phyloP scores from a whole-genome alignment of 2,113 vertebrate species.

The Myiopsitta monachus region DNA sequence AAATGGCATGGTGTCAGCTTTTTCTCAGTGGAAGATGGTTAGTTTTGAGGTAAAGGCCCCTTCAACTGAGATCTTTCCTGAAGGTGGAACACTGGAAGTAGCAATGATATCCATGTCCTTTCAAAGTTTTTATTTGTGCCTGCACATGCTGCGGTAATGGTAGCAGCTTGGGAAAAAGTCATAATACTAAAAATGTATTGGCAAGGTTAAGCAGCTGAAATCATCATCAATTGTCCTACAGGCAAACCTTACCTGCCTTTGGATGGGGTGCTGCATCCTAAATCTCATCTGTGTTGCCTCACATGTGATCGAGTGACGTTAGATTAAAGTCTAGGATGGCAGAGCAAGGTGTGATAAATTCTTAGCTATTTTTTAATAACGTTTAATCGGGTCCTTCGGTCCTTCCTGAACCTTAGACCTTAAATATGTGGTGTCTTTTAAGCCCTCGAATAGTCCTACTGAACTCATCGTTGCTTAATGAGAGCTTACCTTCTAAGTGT shows the following conservation, averaged over 20 bases:
- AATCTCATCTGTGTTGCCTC: background rate
- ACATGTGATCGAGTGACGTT: accelerated
- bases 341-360: background rate
- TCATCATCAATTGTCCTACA: background rate
- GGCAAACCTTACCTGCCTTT: background rate
- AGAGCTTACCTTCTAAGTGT: background rate
- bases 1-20: accelerated
- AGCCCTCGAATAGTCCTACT: background rate
- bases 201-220: background rate
- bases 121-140: background rate
- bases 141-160: background rate
- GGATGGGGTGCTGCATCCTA: background rate
- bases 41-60: background rate
- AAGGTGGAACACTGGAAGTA: background rate
- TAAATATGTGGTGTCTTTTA: accelerated
- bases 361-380: background rate
- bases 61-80: background rate
- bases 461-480: background rate
- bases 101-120: background rate
- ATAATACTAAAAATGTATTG: background rate
- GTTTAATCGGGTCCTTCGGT: background rate
- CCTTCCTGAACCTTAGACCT: background rate
- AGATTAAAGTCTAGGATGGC: background rate
- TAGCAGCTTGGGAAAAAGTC: background rate
- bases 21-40: background rate